Conservation (phyloP, 2,797 vertebrate genomes). For the Xyrichtys novacula region DNA sequence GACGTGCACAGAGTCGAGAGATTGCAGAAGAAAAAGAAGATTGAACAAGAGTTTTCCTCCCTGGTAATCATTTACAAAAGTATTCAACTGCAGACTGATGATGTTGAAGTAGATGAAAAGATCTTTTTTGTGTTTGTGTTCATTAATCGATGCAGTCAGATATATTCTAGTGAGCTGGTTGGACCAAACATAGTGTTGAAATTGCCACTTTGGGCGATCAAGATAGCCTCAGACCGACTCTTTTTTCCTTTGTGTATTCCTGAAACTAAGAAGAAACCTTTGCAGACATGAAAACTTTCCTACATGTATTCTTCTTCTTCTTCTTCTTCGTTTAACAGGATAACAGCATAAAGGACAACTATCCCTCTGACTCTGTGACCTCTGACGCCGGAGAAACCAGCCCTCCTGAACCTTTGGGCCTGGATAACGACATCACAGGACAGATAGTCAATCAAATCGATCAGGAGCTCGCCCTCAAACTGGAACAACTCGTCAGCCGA, state of each 20-base stretch:
- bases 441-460: conserved; percentile 29
- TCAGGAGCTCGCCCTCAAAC: conserved; percentile 49
- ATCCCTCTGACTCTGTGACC: conserved; percentile 56
- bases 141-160: no score
- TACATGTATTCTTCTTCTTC: background rate
- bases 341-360: conserved; percentile 43
- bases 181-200: no score
- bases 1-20: conserved; percentile 60
- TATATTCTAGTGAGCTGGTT: no score
- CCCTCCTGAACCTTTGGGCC: conserved; percentile 63
- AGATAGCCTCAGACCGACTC: no score
- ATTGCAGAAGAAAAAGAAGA: conserved; percentile 66
- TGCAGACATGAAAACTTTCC: no score
- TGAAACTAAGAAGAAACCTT: background rate
- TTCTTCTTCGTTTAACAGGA: conserved; percentile 62
- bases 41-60: conserved; percentile 56
- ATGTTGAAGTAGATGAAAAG: background rate
- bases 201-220: no score
- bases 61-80: conserved; percentile 55
- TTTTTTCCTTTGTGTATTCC: no score
- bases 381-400: conserved; percentile 19
- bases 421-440: conserved; percentile 20
- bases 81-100: background rate
- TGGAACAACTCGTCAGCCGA: conserved; percentile 27
- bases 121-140: no score